phyloP scores from a whole-genome alignment of 1,140 invertebrate genomes.

The Drosophila jambulina region DNA sequence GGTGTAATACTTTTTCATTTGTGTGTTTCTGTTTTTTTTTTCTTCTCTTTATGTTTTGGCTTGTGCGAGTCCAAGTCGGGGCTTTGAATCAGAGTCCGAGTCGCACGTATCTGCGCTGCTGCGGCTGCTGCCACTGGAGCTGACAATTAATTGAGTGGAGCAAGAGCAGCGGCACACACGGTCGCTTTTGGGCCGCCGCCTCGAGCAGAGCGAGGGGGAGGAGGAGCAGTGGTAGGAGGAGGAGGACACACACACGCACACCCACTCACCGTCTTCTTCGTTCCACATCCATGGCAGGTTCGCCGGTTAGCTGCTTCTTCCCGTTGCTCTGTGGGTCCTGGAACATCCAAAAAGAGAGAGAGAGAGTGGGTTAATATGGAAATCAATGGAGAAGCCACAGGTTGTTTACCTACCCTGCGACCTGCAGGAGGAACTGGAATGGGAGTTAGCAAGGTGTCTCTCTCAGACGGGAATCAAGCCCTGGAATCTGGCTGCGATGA shows the following conservation, averaged over 20 bases:
- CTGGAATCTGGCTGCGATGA: conserved; percentile 11
- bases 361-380: neutral
- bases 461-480: conserved; percentile 4
- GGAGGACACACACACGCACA: neutral
- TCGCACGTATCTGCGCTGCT: conserved; percentile 41
- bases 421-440: conserved; percentile 15
- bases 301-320: conserved; percentile 1
- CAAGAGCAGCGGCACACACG: conserved; percentile 2
- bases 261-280: conserved; percentile 73
- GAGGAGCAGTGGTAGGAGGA: neutral
- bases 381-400: conserved; percentile 4
- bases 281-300: conserved; percentile 65
- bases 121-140: conserved; percentile 11
- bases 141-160: conserved; percentile 58
- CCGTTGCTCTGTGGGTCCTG: conserved; percentile 10
- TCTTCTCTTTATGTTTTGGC: conserved; percentile 4
- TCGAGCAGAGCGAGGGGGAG: neutral
- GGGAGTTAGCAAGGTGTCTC: neutral
- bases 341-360: neutral
- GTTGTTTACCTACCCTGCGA: conserved; percentile 3
- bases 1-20: conserved; percentile 66
- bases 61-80: conserved; percentile 30
- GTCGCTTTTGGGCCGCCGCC: conserved; percentile 32
- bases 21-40: conserved; percentile 13
- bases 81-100: conserved; percentile 11